Evolutionary conservation across 2,797 vertebrate species (phyloP).

Genomic region (Phrynocephalus guinanensis): DNA sequence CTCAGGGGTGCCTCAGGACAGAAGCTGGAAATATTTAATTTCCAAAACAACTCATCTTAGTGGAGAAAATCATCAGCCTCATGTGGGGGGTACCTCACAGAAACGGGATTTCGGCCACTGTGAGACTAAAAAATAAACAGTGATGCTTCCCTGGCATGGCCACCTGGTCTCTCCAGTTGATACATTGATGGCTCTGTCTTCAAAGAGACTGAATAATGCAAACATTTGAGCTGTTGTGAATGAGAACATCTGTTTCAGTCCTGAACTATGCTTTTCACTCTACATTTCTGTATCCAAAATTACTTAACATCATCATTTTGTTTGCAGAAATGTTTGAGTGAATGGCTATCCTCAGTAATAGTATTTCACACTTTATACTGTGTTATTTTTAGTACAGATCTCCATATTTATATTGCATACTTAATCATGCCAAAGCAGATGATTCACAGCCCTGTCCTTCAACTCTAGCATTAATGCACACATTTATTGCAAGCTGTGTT

Average conservation of each 20-base stretch:
- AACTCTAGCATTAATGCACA: conserved; percentile 1
- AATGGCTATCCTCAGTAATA: conserved; percentile 25
- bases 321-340: neutral
- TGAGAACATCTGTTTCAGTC: conserved; percentile 37
- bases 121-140: neutral
- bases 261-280: conserved; percentile 21
- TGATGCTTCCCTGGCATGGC: neutral
- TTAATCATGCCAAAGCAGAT: conserved; percentile 10
- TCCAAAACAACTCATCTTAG: too few relatives aligned
- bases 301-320: conserved; percentile 26
- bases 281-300: conserved; percentile 8
- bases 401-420: conserved; percentile 22
- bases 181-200: neutral
- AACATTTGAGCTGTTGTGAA: conserved; percentile 26
- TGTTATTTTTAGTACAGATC: conserved; percentile 34
- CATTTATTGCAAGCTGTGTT: neutral
- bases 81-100: too few relatives aligned
- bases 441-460: conserved; percentile 15
- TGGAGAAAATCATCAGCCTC: too few relatives aligned
- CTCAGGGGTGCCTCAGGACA: too few relatives aligned
- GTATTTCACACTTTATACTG: neutral
- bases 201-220: conserved; percentile 5
- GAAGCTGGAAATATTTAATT: too few relatives aligned
- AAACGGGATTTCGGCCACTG: too few relatives aligned
- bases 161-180: conserved; percentile 16